These are phyloP conservation scores for Notiomystis cincta DNA, from an alignment of 2,113 vertebrate genomes.

Conservation along the genomic window DNA sequence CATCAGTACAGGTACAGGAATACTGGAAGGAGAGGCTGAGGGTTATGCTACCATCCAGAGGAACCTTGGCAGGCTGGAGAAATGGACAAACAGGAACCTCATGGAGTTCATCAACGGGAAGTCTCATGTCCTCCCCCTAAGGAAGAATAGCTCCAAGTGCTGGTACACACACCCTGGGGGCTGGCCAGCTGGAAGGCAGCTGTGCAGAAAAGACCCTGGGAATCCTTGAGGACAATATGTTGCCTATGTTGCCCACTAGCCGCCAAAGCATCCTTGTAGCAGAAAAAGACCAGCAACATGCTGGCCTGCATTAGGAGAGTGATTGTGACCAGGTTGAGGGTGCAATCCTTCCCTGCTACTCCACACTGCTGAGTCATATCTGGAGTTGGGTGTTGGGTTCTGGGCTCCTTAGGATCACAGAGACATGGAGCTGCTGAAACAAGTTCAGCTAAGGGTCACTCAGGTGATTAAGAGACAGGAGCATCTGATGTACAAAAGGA, in stretches of 20 bases:
- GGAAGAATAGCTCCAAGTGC: neutral
- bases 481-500: neutral
- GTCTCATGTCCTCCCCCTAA: neutral
- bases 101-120: neutral
- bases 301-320: neutral
- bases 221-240: neutral
- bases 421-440: neutral
- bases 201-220: neutral
- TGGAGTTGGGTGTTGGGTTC: neutral
- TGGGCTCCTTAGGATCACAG: neutral
- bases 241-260: too few species aligned
- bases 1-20: neutral
- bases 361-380: neutral
- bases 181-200: neutral
- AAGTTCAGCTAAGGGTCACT: neutral
- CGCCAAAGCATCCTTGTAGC: neutral
- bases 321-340: accelerated
- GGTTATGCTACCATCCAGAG: neutral
- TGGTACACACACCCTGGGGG: accelerated
- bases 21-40: neutral
- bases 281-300: neutral
- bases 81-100: neutral
- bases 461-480: neutral
- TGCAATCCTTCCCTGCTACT: neutral
- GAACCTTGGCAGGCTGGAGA: neutral